Percentiles rank a stretch among this genome's conserved stretches.
Evolutionary conservation across 2,888 invertebrate genomes (phyloP).

Genomic region (Caradrina clavipalpis): DNA sequence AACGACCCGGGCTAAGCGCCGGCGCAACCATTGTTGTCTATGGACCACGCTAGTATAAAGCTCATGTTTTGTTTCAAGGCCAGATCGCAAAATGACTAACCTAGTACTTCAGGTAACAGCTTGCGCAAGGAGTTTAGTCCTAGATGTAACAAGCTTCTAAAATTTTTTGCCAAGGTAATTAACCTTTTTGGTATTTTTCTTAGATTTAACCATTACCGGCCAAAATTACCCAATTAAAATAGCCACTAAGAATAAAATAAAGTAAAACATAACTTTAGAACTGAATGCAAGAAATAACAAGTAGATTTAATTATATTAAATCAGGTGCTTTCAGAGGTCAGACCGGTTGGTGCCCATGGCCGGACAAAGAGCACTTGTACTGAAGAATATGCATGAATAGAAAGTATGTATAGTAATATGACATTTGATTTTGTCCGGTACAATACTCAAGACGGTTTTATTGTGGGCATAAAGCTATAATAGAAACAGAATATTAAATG

Average conservation of each 20-base stretch:
- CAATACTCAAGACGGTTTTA: constrained; percentile 48
- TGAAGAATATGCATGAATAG: constrained; percentile 64
- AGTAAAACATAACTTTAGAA: background rate
- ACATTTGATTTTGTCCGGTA: constrained; percentile 57
- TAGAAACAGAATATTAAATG: constrained; percentile 51
- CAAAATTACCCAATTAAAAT: constrained; percentile 15
- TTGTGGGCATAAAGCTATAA: constrained; percentile 42
- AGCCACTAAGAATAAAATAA: background rate
- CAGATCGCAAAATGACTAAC: constrained; percentile 67
- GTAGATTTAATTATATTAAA: constrained; percentile 56
- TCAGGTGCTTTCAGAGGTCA: constrained; percentile 62
- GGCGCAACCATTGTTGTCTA: constrained; percentile 87
- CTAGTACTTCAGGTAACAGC: constrained; percentile 37
- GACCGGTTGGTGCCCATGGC: constrained; percentile 56
- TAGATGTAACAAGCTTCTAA: constrained; percentile 7
- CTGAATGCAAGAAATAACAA: constrained; percentile 39
- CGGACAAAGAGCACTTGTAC: constrained; percentile 61
- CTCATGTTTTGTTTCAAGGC: constrained; percentile 77
- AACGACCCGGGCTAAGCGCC: constrained; percentile 82
- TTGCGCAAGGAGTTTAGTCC: constrained; percentile 29
- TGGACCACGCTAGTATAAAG: constrained; percentile 74
- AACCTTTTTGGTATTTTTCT: constrained; percentile 6
- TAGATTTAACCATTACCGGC: background rate
- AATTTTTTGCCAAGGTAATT: constrained; percentile 1
- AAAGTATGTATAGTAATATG: constrained; percentile 60